These are phyloP conservation scores for Knipowitschia caucasica DNA, from an alignment of 2,797 vertebrate species.

Conservation along the genomic window DNA sequence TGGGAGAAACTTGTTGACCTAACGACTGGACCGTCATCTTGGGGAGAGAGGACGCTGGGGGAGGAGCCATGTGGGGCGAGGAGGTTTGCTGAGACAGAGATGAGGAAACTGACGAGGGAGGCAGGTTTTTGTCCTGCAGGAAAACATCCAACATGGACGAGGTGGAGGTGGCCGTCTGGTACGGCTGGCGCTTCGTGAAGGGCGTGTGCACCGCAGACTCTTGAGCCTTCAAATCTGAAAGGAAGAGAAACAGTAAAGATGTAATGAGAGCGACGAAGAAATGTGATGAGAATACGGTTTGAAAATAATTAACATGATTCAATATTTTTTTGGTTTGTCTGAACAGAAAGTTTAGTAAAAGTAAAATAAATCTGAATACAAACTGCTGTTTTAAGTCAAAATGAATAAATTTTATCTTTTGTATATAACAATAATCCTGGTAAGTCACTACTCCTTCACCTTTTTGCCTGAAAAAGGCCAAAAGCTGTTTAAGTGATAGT, in stretches of 20 bases:
- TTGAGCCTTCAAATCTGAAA: slow-evolving; percentile 86
- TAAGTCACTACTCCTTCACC: too few relatives aligned
- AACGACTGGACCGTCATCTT: slow-evolving; percentile 79
- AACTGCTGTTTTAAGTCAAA: too few relatives aligned
- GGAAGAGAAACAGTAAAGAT: neutral
- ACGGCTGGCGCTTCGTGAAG: slow-evolving; percentile 91
- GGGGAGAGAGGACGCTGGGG: slow-evolving; percentile 78
- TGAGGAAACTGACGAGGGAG: slow-evolving; percentile 62
- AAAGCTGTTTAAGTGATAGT: too few relatives aligned
- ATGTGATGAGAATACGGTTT: neutral
- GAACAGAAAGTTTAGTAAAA: too few relatives aligned
- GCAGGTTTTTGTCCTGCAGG: slow-evolving; percentile 88
- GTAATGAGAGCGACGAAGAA: neutral
- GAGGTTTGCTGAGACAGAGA: slow-evolving; percentile 73
- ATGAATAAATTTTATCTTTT: too few relatives aligned
- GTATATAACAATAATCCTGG: too few relatives aligned
- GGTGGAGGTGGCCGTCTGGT: slow-evolving; percentile 77
- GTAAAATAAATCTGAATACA: too few relatives aligned
- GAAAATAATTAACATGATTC: neutral
- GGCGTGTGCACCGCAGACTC: slow-evolving; percentile 85
- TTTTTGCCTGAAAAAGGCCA: too few relatives aligned
- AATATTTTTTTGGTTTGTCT: too few relatives aligned
- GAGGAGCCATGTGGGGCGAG: slow-evolving; percentile 65
- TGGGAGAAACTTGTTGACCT: slow-evolving; percentile 87
- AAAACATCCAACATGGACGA: slow-evolving; percentile 95